Percentiles rank a stretch among this genome's conserved stretches.
Evolutionary conservation across 2,888 invertebrate genomes (phyloP).

Genomic region (Xylocampa areola): DNA sequence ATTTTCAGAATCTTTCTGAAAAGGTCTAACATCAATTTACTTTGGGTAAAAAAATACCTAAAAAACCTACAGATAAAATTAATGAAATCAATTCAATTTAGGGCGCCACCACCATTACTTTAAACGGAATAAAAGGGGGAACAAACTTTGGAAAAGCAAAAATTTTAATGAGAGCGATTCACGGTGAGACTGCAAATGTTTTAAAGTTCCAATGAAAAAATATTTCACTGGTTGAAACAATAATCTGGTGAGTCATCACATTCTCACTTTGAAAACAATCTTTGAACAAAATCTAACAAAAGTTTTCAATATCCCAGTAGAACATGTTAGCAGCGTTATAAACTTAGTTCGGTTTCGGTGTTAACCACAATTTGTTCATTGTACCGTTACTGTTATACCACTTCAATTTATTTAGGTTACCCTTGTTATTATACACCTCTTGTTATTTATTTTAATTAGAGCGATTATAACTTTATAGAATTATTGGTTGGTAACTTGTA

Average conservation of each 20-base stretch:
- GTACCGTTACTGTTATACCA: slow-evolving; percentile 24
- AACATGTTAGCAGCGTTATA: slow-evolving; percentile 36
- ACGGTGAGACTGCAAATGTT: slow-evolving; percentile 70
- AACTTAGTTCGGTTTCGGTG: slow-evolving; percentile 29
- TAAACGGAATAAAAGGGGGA: slow-evolving; percentile 68
- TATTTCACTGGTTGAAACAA: slow-evolving; percentile 69
- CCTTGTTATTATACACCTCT: slow-evolving; percentile 19
- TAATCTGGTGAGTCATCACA: slow-evolving; percentile 60
- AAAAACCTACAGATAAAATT: slow-evolving; percentile 67
- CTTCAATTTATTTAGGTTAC: slow-evolving; percentile 33
- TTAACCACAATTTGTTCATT: slow-evolving; percentile 42
- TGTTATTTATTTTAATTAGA: slow-evolving; percentile 10
- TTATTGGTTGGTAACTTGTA: slow-evolving; percentile 3
- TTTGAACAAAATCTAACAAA: slow-evolving; percentile 47
- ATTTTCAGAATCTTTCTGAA: no score
- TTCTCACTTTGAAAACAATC: slow-evolving; percentile 53
- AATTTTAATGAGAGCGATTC: slow-evolving; percentile 71
- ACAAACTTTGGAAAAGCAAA: slow-evolving; percentile 66
- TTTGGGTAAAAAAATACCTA: neutral
- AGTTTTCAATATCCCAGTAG: slow-evolving; percentile 38
- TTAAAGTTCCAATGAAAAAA: slow-evolving; percentile 65
- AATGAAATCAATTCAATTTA: slow-evolving; percentile 75
- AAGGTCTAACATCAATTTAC: neutral
- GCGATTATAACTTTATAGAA: neutral
- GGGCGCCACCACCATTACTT: slow-evolving; percentile 63